Base-by-base conservation (phyloP, 2,113 vertebrate species). In the Copsychus sechellarum region DNA sequence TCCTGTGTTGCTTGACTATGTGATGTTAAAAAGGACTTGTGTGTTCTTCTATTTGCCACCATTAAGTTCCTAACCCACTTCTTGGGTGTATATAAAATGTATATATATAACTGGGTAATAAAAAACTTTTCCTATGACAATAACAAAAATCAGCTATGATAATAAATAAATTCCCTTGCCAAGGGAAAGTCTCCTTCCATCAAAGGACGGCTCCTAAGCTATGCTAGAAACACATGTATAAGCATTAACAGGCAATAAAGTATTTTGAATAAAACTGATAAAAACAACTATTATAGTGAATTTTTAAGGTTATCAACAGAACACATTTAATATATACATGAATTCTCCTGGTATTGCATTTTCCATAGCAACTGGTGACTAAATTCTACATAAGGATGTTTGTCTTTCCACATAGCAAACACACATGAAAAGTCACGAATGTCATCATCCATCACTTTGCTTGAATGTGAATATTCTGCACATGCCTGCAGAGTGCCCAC, bases 261-360 rank as follows among this genome's bases (percentile, higher is more conserved):
- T 25, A 11, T 40, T 81, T 83, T 84, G 38, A 74, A 22, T 11
- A 28, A 16, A 6, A 6, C 11, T 23, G 58, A 21, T 42, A 47
- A 34, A 83, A 77, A 24, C 10, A 54, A 28, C 18, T 16, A 5
- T 14, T 34, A 26, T 1, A 48, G 26, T 23, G 48, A 48, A 21
- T 61, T 76, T 91, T 72, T 22, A 60, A 76, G 4, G 14, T 69
- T 79, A 36, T 36, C 53, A 64, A 23, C 26, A 79, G 51, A 48
- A 47, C 0, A 0, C 0, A 0, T 56, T 69, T 62, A 66, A 62
- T 62, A 28, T 8, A 21, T 8, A 9, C 2, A 26, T 8, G 26
- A 40, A 56, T 72, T 69, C 47, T 67, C 22, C 33, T 81, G 31
- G 9, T 31, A 21, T 0, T n/a, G 24, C 5, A 3, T 69, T 88